Evolutionary conservation across 2,888 invertebrate genomes (phyloP), one percentile per base, ranked within the genome.

Genomic region (Acleris emargana): DNA sequence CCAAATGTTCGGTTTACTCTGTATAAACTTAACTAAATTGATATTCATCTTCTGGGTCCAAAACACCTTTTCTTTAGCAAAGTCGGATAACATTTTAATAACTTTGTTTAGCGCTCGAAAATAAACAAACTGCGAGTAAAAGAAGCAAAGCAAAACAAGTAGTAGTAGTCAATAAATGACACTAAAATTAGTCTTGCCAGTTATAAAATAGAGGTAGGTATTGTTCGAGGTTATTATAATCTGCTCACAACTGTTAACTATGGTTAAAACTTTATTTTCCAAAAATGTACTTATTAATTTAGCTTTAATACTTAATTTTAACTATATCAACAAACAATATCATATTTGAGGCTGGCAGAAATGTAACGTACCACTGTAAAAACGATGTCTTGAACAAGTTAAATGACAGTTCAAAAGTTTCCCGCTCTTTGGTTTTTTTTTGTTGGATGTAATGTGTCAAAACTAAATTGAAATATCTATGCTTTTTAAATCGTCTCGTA

Each of bases 1-100:
- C 92, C 92, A 92, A 68, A 91, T 89, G 60, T 86, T 82, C 1
- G 90, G 89, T 70, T 77, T 81, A 54, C 76, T 81, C 71, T 89
- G 80, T 68, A 92, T 87, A 69, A 84, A 92, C 68, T 88, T 87
- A 0, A 89, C 91, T 54, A 92, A 75, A 69, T 87, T 89, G 11
- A 91, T 68, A 69, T 91, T 91, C 91, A 91, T 91, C 67, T 86
- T 86, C 69, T 82, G 79, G 2, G 91, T 89, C 91, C 92, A 91
- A 70, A 87, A 89, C 0, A 91, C 89, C 75, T 90, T 91, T 70
- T 91, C 91, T 77, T 91, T 91, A 18, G 81, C 80, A 62, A 90
- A 89, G 62, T 90, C 90, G 2, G 89, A 82, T 67, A 88, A 81
- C 91, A 92, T 83, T 69, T 38, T 60, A 7, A 5, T 20, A 43